Evolutionary conservation across 2,888 invertebrate genomes (phyloP).

Genomic region (Sclerodermus sp.): DNA sequence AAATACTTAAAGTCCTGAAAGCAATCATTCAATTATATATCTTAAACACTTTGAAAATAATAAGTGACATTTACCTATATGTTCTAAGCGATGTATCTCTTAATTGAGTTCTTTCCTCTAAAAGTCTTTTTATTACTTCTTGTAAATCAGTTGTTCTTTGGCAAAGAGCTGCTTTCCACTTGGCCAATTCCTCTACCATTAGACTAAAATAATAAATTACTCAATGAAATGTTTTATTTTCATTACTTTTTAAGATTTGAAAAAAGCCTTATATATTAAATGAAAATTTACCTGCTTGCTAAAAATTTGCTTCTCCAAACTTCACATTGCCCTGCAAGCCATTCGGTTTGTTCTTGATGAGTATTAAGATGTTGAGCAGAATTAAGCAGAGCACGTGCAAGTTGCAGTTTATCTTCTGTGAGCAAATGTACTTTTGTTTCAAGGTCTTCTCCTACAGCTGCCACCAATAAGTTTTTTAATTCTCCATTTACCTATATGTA

Average conservation of each 20-base stretch:
- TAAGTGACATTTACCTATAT: slow-evolving; percentile 60
- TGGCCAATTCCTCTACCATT: slow-evolving; percentile 89
- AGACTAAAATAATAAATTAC: slow-evolving; percentile 62
- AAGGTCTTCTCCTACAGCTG: slow-evolving; percentile 93
- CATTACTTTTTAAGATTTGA: background rate
- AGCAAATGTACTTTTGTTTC: slow-evolving; percentile 86
- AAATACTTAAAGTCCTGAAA: slow-evolving; percentile 56
- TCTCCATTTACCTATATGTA: slow-evolving; percentile 79
- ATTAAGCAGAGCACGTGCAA: slow-evolving; percentile 81
- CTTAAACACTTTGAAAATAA: background rate
- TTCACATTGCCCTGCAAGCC: slow-evolving; percentile 91
- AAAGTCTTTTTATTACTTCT: slow-evolving; percentile 68
- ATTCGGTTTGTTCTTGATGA: slow-evolving; percentile 92
- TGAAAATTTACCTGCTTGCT: slow-evolving; percentile 74
- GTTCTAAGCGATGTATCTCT: slow-evolving; percentile 67
- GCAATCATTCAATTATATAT: no score
- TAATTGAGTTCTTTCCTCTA: slow-evolving; percentile 71
- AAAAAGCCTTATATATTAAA: no score
- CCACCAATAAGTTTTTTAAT: slow-evolving; percentile 88
- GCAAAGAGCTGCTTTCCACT: slow-evolving; percentile 79
- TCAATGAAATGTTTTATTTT: background rate
- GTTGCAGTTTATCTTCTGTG: slow-evolving; percentile 88
- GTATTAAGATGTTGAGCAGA: slow-evolving; percentile 84
- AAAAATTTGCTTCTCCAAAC: slow-evolving; percentile 96
- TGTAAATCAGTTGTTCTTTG: slow-evolving; percentile 72